These are phyloP conservation scores for Ameiurus melas DNA, from an alignment of 2,113 vertebrate species.

Conservation along the genomic window DNA sequence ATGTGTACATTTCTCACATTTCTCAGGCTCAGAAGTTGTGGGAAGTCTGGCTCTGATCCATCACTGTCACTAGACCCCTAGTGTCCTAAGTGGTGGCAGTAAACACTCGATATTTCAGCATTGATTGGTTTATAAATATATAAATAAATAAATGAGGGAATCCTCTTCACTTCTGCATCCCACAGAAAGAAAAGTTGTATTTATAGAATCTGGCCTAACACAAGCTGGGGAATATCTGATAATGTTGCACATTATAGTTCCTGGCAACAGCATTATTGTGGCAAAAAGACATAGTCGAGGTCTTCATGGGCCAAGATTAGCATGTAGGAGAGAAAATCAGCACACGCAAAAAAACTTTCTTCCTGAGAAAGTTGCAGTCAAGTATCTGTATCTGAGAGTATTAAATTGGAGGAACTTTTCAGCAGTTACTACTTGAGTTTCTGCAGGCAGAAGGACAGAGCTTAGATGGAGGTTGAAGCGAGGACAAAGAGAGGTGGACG, in stretches of 20 bases:
- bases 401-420: slow-evolving; percentile 8
- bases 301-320: slow-evolving; percentile 20
- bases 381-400: not conserved
- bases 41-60: slow-evolving; percentile 23
- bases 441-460: slow-evolving; percentile 24
- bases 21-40: not conserved
- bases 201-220: slow-evolving; percentile 50
- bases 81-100: not conserved
- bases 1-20: slow-evolving; percentile 38
- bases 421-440: not conserved
- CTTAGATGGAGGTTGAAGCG: slow-evolving; percentile 10
- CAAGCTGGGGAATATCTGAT: slow-evolving; percentile 40
- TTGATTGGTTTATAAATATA: slow-evolving; percentile 53
- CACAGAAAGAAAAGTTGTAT: slow-evolving; percentile 37
- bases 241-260: slow-evolving; percentile 50
- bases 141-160: slow-evolving; percentile 53
- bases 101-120: slow-evolving; percentile 59
- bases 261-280: slow-evolving; percentile 47
- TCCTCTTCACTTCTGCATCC: not conserved
- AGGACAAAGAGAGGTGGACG: slow-evolving; percentile 30
- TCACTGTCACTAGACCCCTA: not conserved
- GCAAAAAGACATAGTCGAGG: slow-evolving; percentile 43
- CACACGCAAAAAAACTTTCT: not conserved
- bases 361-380: not conserved
- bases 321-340: not conserved